A percentile compares a stretch with the other conserved stretches of the same genome.
Evolutionary conservation across 2,797 vertebrate species (phyloP).

Genomic region (Lagorchestes hirsutus): DNA sequence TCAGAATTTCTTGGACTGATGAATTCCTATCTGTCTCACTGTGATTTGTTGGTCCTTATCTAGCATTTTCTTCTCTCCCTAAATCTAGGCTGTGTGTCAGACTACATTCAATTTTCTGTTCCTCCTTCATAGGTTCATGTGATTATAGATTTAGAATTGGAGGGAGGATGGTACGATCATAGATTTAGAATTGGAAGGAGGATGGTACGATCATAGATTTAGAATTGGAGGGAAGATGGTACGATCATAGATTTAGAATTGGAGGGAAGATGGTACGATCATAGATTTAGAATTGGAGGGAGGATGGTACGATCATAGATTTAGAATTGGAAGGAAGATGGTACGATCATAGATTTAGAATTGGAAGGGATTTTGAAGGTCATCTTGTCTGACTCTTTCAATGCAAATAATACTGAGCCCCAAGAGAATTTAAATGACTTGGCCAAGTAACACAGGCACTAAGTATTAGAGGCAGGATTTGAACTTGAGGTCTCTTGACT

Average conservation of each 20-base stretch:
- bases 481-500: neutral
- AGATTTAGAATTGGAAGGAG: neutral
- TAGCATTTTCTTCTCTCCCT: neutral
- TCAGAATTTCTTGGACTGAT: neutral
- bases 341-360: neutral
- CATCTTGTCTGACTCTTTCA: neutral
- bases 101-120: neutral
- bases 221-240: neutral
- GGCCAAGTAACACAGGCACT: neutral
- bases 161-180: no score
- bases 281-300: no score
- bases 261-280: no score
- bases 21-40: neutral
- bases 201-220: neutral
- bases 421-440: neutral
- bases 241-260: neutral
- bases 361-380: neutral
- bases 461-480: neutral
- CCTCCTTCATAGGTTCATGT: neutral
- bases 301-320: no score
- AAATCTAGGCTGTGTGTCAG: neutral
- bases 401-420: neutral
- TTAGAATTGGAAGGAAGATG: no score
- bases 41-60: neutral
- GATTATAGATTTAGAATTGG: neutral